Evolutionary conservation across 2,113 vertebrate genomes (phyloP), one percentile per base, ranked within the genome.

Genomic region (Spizaetus ornatus): DNA sequence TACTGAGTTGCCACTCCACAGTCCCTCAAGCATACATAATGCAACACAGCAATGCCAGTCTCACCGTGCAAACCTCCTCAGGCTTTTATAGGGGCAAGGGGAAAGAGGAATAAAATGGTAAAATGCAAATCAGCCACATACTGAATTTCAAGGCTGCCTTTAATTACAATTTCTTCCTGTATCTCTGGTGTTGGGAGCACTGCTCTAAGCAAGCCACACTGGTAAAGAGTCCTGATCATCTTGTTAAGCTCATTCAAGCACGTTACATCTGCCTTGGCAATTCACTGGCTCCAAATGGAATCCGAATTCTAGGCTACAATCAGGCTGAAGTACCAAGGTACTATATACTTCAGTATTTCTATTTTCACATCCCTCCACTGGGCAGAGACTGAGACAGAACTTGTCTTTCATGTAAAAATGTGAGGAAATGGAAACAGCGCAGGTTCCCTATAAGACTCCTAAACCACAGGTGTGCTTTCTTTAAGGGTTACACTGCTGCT

Each of bases 101-200:
- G 10, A 85, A 88, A 70, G 43, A 69, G 14, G 47, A 94, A 74
- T 70, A 83, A 83, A 88, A 86, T 71, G 55, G 82, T 36, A 88
- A 92, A 90, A 95, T 93, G 88, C 76, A 94, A 93, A 93, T 96
- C 72, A 94, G 77, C 27, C 86, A 74, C 55, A 63, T 10, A 74
- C 26, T 81, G 85, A 92, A 94, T 94, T 94, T 93, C 88, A 96
- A 93, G 96, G 96, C 67, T 2, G 7, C 47, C 50, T 80, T 96
- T 93, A 96, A 93, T 94, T 95, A 93, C 59, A 81, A 81, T 86
- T 85, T 93, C 85, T 95, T 95, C 93, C 79, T 47, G 58, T 88
- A 88, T 90, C 59, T 47, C 61, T 50, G 43, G 63, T 78, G 47
- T 83, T 58, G 25, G 34, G 61, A 84, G 65, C 38, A 82, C 38